Evolutionary conservation across 2,888 invertebrate species (phyloP), one percentile per base, ranked within the genome.

Genomic region (Dioctria rufipes): DNA sequence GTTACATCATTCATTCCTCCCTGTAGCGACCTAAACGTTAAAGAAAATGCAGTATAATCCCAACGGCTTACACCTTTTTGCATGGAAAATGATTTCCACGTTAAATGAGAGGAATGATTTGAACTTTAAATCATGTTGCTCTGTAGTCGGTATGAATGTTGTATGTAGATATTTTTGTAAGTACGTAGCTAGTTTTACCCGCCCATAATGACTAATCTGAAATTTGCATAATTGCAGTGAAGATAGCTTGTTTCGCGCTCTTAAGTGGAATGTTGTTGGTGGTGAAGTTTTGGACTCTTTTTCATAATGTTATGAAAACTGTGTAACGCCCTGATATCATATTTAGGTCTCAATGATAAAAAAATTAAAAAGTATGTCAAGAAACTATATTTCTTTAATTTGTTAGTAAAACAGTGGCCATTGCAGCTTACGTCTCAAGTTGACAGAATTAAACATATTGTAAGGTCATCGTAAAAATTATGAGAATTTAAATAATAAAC

Each of bases 121-220:
- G 73, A 54, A 58, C 54, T 58, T 73, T 73, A 73, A 73, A 73
- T 73, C 60, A 43, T 73, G 73, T 73, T 73, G 54, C 73, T 73
- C 51, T 25, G 25, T 25, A 25, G 25, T 0, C 2, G 2, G 2
- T 25, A 25, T 25, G 25, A 25, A 25, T 25, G 25, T 25, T 1
- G 25, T 1, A 25, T 25, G 25, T 25, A 25, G 25, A 2, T 25
- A 25, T 25, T 25, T 25, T 25, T 25, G 2, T 25, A 25, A 25
- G 25, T 25, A 0, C 25, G 25, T 25, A 25, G 25, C n/a, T n/a
- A n/a, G n/a, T n/a, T 25, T 1, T 25, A 25, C 25, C 25, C 39
- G 13, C 51, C 42, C 60, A 40, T 60, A 73, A 51, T 73, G 58
- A 58, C 71, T n/a, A 49, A 73, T 60, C 58, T n/a, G 13, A 40